Conservation (phyloP, 2,797 vertebrate genomes). For the Geotrypetes seraphini region DNA sequence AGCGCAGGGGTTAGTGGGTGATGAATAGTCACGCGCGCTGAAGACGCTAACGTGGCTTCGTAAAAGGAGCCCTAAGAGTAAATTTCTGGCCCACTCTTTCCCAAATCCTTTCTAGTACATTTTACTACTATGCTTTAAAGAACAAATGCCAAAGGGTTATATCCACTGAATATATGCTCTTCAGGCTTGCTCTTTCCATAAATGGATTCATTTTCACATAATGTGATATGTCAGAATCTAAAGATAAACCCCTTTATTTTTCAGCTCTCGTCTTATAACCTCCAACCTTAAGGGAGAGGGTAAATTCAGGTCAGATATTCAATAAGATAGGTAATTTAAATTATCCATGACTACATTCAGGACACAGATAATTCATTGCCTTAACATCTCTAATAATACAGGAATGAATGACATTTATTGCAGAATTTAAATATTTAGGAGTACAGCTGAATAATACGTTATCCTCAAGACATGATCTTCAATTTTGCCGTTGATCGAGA, state of each 20-base stretch:
- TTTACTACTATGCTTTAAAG: too few relatives aligned
- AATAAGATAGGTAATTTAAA: slow-evolving; percentile 30
- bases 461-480: slow-evolving; percentile 16
- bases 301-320: slow-evolving; percentile 24
- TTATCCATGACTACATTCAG: slow-evolving; percentile 38
- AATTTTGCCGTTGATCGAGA: slow-evolving; percentile 27
- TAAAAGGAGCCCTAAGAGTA: too few relatives aligned
- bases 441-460: slow-evolving; percentile 28
- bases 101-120: too few relatives aligned
- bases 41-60: too few relatives aligned
- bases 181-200: too few relatives aligned
- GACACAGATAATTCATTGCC: slow-evolving; percentile 30
- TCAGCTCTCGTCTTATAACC: neutral
- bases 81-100: too few relatives aligned
- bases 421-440: slow-evolving; percentile 44
- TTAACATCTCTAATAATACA: slow-evolving; percentile 19
- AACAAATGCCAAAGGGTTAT: too few relatives aligned
- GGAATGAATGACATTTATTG: slow-evolving; percentile 33
- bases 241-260: slow-evolving; percentile 12
- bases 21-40: too few relatives aligned
- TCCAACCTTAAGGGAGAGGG: slow-evolving; percentile 8
- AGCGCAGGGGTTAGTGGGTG: too few relatives aligned
- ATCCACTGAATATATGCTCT: too few relatives aligned
- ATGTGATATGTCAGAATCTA: slow-evolving; percentile 13
- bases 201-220: slow-evolving; percentile 1